phyloP scores from a whole-genome alignment of 35 echinoderm and acorn worm genomes.

The Eucidaris tribuloides region DNA sequence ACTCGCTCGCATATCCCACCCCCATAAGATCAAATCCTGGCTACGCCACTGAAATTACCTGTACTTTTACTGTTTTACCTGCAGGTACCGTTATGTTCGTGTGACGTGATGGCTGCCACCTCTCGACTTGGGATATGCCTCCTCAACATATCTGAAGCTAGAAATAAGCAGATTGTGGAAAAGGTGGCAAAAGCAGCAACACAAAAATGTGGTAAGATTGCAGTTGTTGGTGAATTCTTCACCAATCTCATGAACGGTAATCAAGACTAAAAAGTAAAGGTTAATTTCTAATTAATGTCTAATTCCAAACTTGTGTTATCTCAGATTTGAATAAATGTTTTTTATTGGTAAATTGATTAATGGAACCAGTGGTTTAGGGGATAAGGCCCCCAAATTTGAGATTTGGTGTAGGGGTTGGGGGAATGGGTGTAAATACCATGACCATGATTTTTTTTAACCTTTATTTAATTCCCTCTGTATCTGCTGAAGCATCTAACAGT shows the following conservation, averaged over 20 bases:
- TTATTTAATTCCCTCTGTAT: no score
- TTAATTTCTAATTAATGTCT: background rate
- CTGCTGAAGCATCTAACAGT: no score
- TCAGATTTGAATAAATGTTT: background rate
- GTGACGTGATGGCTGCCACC: background rate
- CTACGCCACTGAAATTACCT: no score
- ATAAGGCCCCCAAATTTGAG: no score
- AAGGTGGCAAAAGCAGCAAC: conserved; percentile 60
- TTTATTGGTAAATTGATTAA: background rate
- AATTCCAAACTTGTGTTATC: background rate
- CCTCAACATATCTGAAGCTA: conserved; percentile 84
- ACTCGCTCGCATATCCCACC: no score
- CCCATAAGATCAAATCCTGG: no score
- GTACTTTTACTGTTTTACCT: no score
- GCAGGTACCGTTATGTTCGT: no score
- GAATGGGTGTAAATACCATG: no score
- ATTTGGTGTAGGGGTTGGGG: no score
- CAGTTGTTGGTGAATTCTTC: background rate
- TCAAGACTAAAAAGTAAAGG: background rate
- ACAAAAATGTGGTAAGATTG: background rate
- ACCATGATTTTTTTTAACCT: no score
- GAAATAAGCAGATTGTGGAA: conserved; percentile 65
- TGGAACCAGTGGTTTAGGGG: background rate
- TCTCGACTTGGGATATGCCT: conserved; percentile 59
- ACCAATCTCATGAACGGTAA: background rate